Conservation (phyloP, 2,888 invertebrate species). For the Drosophila paranaensis region DNA sequence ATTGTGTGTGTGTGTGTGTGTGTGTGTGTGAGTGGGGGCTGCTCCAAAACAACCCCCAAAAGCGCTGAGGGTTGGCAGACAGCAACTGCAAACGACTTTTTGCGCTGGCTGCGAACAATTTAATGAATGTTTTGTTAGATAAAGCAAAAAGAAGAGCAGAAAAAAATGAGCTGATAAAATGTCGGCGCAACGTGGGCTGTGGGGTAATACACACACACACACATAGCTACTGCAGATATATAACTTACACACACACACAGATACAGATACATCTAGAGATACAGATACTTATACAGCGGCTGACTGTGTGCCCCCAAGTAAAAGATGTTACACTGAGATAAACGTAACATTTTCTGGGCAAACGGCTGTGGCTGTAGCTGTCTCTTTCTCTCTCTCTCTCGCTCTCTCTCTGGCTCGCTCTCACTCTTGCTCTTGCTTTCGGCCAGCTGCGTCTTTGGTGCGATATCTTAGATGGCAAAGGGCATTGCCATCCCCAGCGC, state of each 20-base stretch:
- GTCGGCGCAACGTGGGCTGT: slow-evolving; percentile 48
- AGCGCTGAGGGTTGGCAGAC: slow-evolving; percentile 59
- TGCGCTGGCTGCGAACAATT: slow-evolving; percentile 65
- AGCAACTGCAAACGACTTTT: slow-evolving; percentile 47
- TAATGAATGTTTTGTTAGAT: slow-evolving; percentile 81
- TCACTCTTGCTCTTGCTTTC: neutral
- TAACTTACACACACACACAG: slow-evolving; percentile 16
- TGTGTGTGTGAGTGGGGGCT: slow-evolving; percentile 36
- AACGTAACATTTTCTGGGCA: slow-evolving; percentile 61
- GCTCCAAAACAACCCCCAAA: slow-evolving; percentile 77
- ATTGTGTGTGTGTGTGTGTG: slow-evolving; percentile 36
- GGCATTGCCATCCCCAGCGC: slow-evolving; percentile 81
- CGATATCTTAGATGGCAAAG: slow-evolving; percentile 82
- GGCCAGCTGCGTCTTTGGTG: slow-evolving; percentile 56
- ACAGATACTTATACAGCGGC: slow-evolving; percentile 29
- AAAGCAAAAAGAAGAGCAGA: slow-evolving; percentile 38
- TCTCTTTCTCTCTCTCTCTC: slow-evolving; percentile 4
- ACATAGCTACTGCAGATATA: slow-evolving; percentile 26
- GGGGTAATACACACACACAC: slow-evolving; percentile 33
- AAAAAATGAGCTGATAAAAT: slow-evolving; percentile 63
- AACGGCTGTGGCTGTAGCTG: slow-evolving; percentile 21
- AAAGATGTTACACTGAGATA: slow-evolving; percentile 79
- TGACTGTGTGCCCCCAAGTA: slow-evolving; percentile 56
- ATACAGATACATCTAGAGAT: slow-evolving; percentile 27
- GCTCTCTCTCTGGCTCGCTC: neutral